A percentile compares a stretch with the other conserved stretches of the same genome.
phyloP scores from a whole-genome alignment of 2,888 invertebrate genomes.

The Hypsopygia costalis region DNA sequence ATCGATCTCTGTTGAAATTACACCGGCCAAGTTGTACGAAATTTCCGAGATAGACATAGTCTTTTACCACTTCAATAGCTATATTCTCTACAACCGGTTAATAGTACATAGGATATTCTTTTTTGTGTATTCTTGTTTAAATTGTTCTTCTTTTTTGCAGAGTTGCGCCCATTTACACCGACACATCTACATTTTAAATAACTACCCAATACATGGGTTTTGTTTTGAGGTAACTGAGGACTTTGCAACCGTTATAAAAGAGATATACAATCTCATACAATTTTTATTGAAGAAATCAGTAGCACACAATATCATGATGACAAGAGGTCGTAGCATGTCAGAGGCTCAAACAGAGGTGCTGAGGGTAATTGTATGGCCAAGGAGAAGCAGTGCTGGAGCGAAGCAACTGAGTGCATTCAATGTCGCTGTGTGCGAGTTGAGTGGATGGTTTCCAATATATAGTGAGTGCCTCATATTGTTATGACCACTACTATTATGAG shows the following conservation, averaged over 20 bases:
- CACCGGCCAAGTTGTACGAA: too few relatives aligned
- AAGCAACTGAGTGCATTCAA: constrained; percentile 82
- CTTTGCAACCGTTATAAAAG: constrained; percentile 39
- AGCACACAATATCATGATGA: constrained; percentile 88
- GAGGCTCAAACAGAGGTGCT: constrained; percentile 47
- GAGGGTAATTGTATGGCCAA: constrained; percentile 84
- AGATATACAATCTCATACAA: constrained; percentile 71
- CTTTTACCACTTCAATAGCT: too few relatives aligned
- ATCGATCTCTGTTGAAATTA: too few relatives aligned
- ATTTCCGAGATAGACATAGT: too few relatives aligned
- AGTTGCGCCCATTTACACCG: constrained; percentile 74
- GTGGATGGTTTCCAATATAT: constrained; percentile 87
- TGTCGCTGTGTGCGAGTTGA: constrained; percentile 88
- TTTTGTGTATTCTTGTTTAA: too few relatives aligned
- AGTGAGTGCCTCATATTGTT: too few relatives aligned
- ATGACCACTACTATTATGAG: too few relatives aligned
- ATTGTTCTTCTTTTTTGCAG: constrained; percentile 57
- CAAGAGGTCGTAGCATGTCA: constrained; percentile 64
- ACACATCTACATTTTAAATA: constrained; percentile 67
- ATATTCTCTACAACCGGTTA: too few relatives aligned
- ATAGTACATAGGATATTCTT: too few relatives aligned
- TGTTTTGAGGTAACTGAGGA: constrained; percentile 80
- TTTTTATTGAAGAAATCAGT: constrained; percentile 82
- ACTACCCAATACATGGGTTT: constrained; percentile 85
- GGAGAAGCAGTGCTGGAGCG: constrained; percentile 74